Percentiles rank a stretch among this genome's conserved stretches.
These are phyloP conservation scores for Zaprionus ghesquierei DNA, from an alignment of 1,140 invertebrate species.

Conservation along the genomic window DNA sequence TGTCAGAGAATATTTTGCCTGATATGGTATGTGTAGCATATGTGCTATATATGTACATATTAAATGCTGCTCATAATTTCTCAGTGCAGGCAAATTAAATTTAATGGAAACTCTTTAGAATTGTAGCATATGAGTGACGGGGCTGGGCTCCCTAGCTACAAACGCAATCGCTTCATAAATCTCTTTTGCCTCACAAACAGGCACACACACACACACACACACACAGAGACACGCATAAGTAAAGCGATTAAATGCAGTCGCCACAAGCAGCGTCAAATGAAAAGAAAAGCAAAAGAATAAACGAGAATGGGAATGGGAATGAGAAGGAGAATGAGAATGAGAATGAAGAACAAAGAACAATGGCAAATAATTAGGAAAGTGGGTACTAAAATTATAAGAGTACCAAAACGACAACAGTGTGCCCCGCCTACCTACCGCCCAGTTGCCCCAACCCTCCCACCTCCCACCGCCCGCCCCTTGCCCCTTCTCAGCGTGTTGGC, in stretches of 20 bases:
- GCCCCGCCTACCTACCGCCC: background rate
- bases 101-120: conserved; percentile 2
- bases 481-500: background rate
- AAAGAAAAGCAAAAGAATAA: conserved; percentile 1
- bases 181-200: conserved; percentile 7
- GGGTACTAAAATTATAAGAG: conserved; percentile 44
- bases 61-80: conserved; percentile 8
- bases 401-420: background rate
- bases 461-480: too few relatives aligned
- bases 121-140: background rate
- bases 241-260: conserved; percentile 45
- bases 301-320: background rate
- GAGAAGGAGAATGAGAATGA: background rate
- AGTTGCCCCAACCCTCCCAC: background rate
- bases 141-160: background rate
- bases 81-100: conserved; percentile 10
- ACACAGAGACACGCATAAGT: conserved; percentile 18
- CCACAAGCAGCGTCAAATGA: conserved; percentile 5
- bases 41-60: background rate
- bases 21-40: too few relatives aligned
- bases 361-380: conserved; percentile 44
- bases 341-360: conserved; percentile 30
- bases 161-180: conserved; percentile 29
- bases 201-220: background rate
- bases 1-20: too few relatives aligned